Evolutionary conservation across 2,888 invertebrate species (phyloP).

Genomic region (Drosophila antonietae): DNA sequence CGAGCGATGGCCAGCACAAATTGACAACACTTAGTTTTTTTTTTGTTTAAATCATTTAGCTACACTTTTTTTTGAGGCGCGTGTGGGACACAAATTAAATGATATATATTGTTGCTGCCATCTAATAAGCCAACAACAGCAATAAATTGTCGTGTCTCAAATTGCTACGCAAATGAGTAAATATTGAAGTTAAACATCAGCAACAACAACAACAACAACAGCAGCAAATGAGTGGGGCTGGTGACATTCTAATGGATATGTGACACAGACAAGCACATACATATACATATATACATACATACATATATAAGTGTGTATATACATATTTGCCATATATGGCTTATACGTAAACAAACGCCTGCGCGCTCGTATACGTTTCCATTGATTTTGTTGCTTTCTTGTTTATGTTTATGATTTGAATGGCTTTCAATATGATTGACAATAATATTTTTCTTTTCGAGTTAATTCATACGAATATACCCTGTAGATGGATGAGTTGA

Average conservation of each 20-base stretch:
- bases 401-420: conserved; percentile 45
- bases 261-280: neutral
- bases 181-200: conserved; percentile 65
- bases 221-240: conserved; percentile 26
- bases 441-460: conserved; percentile 1
- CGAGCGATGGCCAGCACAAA: neutral
- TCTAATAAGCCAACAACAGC: conserved; percentile 47
- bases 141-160: conserved; percentile 74
- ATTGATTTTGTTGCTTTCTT: conserved; percentile 33
- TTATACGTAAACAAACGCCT: conserved; percentile 48
- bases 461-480: conserved; percentile 3
- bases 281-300: neutral
- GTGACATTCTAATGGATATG: conserved; percentile 50
- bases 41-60: neutral
- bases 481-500: neutral
- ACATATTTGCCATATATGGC: conserved; percentile 17
- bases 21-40: neutral
- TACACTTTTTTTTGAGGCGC: conserved; percentile 38
- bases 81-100: conserved; percentile 62
- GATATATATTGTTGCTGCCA: conserved; percentile 21
- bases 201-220: neutral
- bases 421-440: conserved; percentile 20
- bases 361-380: conserved; percentile 36
- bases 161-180: conserved; percentile 76
- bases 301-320: neutral